A percentile compares a stretch with the other conserved stretches of the same genome.
These are phyloP conservation scores for Virgularia gustaviana DNA, from an alignment of 92 coral and sea anemone species.

Conservation along the genomic window DNA sequence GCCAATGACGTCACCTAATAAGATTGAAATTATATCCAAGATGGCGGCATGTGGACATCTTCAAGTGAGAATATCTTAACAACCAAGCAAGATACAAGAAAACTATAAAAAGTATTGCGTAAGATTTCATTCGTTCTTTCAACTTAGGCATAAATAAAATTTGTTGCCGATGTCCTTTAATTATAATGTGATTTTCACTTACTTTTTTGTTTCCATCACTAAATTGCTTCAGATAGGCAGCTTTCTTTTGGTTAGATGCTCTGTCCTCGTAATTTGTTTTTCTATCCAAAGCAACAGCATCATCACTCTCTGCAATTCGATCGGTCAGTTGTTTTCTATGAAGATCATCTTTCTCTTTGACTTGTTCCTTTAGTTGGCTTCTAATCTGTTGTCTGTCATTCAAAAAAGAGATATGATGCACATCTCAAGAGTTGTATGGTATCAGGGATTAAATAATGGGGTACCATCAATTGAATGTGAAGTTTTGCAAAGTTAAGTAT, in stretches of 20 bases:
- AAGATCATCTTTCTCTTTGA: slow-evolving; percentile 20
- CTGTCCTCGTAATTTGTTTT: slow-evolving; percentile 12
- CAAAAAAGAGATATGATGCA: not conserved
- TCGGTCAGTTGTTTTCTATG: slow-evolving; percentile 22
- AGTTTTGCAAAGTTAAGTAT: not conserved
- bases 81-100: too few relatives aligned
- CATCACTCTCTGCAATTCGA: slow-evolving; percentile 23
- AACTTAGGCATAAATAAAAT: not conserved
- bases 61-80: too few relatives aligned
- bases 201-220: slow-evolving; percentile 34
- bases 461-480: not conserved
- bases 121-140: too few relatives aligned
- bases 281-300: slow-evolving; percentile 12
- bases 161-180: too few relatives aligned
- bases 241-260: slow-evolving; percentile 7
- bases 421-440: not conserved
- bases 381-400: slow-evolving; percentile 29
- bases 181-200: too few relatives aligned
- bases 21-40: too few relatives aligned
- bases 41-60: too few relatives aligned
- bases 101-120: too few relatives aligned
- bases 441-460: not conserved
- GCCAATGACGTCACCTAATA: too few relatives aligned
- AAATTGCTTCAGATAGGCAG: slow-evolving; percentile 30
- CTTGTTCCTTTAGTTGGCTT: slow-evolving; percentile 27